phyloP scores from a whole-genome alignment of 2,888 invertebrate species.

The Idaea biselata region DNA sequence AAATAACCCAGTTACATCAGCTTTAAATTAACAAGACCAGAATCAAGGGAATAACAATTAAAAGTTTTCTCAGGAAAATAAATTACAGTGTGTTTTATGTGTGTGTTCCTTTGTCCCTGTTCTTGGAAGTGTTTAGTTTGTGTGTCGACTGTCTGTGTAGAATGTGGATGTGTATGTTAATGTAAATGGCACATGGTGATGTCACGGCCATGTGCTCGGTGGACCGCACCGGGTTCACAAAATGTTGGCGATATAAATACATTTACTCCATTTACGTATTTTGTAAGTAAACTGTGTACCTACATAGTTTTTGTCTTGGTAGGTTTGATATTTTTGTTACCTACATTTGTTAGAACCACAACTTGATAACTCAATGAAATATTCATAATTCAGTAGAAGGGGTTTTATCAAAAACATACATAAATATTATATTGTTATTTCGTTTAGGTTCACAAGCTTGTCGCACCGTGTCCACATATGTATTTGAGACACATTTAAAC shows the following conservation, averaged over 20 bases:
- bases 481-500: too few species aligned
- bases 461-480: too few species aligned
- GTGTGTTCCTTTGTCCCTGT: conserved; percentile 33
- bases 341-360: too few species aligned
- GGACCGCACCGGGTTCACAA: conserved; percentile 46
- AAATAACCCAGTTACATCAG: background rate
- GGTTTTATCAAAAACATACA: too few species aligned
- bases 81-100: conserved; percentile 16
- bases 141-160: conserved; percentile 10
- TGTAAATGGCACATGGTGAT: conserved; percentile 51
- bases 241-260: conserved; percentile 26
- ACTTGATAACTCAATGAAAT: too few species aligned
- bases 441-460: too few species aligned
- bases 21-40: conserved; percentile 3
- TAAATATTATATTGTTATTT: too few species aligned
- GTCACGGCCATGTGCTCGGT: conserved; percentile 57
- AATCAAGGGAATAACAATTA: conserved; percentile 16
- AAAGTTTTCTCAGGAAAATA: conserved; percentile 18
- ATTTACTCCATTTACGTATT: background rate
- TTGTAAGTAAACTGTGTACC: background rate
- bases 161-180: conserved; percentile 12
- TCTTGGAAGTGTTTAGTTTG: conserved; percentile 38
- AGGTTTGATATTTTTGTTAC: too few species aligned
- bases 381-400: too few species aligned
- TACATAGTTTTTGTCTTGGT: too few species aligned